These are phyloP conservation scores for Meta bourneti DNA, from an alignment of 2,888 invertebrate species.

Conservation along the genomic window DNA sequence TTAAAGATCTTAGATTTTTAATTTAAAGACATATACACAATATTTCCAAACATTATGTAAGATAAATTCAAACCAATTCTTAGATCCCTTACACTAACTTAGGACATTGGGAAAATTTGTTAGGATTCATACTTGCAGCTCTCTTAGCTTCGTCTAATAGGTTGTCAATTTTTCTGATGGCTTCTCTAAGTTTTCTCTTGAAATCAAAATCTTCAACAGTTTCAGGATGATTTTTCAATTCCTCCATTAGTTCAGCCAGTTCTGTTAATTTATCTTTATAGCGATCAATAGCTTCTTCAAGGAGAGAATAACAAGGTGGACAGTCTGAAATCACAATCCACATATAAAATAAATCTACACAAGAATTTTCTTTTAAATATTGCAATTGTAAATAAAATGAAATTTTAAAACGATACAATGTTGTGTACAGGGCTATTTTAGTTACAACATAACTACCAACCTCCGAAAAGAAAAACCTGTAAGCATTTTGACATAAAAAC, in stretches of 20 bases:
- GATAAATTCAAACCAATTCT: too few species aligned
- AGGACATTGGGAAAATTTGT: background rate
- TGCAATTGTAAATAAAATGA: too few species aligned
- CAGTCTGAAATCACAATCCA: conserved; percentile 87
- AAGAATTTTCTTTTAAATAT: too few species aligned
- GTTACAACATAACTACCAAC: too few species aligned
- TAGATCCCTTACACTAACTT: too few species aligned
- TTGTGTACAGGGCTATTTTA: background rate
- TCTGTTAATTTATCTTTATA: conserved; percentile 88
- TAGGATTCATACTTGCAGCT: conserved; percentile 82
- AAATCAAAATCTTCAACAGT: conserved; percentile 95
- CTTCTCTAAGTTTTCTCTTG: conserved; percentile 88
- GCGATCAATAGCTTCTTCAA: conserved; percentile 90
- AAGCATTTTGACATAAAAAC: too few species aligned
- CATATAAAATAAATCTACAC: background rate
- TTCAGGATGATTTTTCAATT: conserved; percentile 94
- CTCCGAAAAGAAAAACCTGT: too few species aligned
- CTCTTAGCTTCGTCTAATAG: conserved; percentile 89
- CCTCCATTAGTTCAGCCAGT: conserved; percentile 88
- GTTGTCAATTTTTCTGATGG: conserved; percentile 88
- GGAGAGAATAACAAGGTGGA: conserved; percentile 96
- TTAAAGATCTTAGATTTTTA: too few species aligned
- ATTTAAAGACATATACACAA: too few species aligned
- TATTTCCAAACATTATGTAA: too few species aligned
- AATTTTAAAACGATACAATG: background rate